Base-by-base conservation (phyloP, 2,888 invertebrate genomes). In the Cryptus viduatorius region DNA sequence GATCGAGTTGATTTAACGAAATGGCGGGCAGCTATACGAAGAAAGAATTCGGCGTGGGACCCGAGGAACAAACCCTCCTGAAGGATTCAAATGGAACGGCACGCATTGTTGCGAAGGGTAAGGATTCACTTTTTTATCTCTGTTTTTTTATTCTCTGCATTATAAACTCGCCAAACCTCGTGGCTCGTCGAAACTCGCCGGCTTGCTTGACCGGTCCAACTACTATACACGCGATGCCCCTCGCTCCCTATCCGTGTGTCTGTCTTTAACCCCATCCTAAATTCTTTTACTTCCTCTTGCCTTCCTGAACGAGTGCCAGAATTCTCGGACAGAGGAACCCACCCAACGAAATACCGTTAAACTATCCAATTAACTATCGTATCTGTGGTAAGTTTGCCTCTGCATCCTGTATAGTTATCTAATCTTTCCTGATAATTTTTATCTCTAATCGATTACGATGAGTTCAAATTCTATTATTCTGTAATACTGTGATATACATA, bases 11-110 rank as follows among this genome's bases (percentile, higher is more conserved):
- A 24, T 12, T 24, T 48, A 4, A 12, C 56, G 56, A 93, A 93
- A 93, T 93, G 93, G 93, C 93, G 87, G 93, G 93, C 80, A 93
- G 90, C 65, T 93, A 93, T 79, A 93, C 92, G 75, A 93, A 92
- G 87, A 93, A 92, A 79, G 93, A 93, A 83, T 93, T 91, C 84
- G 89, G 91, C 76, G 83, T 88, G 16, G 93, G 92, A n/a, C 90
- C 92, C 14, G 93, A 93, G 84, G 93, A 93, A 82, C 93, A 93
- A 71, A 93, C 92, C 4, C 90, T 93, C 31, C 86, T 93, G 4
- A 92, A 92, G 86, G 92, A 93, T 79, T 88, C 90, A 3, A 93
- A 92, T 77, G 85, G 85, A 79, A 92, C 92, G 44, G 89, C 91
- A 67, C 89, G 91, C 37, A 91, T 92, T 72, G 87, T 92, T 24